These are phyloP conservation scores for Gymnocephalus cernua DNA, from an alignment of 2,113 vertebrate genomes.

Conservation along the genomic window DNA sequence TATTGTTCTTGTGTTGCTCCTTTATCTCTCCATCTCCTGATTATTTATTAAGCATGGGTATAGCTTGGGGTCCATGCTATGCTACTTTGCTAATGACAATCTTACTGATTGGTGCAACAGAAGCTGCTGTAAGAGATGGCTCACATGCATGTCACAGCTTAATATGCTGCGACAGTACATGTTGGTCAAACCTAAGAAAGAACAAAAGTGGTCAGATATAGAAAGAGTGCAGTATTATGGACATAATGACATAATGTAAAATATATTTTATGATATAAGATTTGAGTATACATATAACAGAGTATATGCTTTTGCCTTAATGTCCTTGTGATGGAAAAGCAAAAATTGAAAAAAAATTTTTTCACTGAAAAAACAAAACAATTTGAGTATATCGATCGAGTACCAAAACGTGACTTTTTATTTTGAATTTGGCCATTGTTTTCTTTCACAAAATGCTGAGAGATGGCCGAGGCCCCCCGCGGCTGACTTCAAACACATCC, in stretches of 20 bases:
- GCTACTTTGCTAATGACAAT: conserved; percentile 66
- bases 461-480: conserved; percentile 18
- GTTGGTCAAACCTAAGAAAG: not conserved
- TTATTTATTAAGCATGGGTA: conserved; percentile 53
- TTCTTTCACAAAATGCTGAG: conserved; percentile 12
- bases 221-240: not conserved
- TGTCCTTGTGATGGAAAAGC: not conserved
- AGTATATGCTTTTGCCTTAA: not conserved
- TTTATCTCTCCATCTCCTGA: conserved; percentile 59
- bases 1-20: conserved; percentile 22
- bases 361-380: not conserved
- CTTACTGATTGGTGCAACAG: conserved; percentile 36
- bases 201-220: not conserved
- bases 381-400: not conserved
- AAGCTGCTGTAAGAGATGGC: conserved; percentile 9
- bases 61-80: conserved; percentile 1
- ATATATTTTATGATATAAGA: not conserved
- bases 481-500: conserved; percentile 40
- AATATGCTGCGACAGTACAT: not conserved
- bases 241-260: not conserved
- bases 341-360: not conserved
- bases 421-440: conserved; percentile 13
- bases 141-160: not conserved
- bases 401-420: not conserved
- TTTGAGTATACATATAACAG: not conserved